Conservation (phyloP, 2,888 invertebrate species). For the Drosophila buzzatii region DNA sequence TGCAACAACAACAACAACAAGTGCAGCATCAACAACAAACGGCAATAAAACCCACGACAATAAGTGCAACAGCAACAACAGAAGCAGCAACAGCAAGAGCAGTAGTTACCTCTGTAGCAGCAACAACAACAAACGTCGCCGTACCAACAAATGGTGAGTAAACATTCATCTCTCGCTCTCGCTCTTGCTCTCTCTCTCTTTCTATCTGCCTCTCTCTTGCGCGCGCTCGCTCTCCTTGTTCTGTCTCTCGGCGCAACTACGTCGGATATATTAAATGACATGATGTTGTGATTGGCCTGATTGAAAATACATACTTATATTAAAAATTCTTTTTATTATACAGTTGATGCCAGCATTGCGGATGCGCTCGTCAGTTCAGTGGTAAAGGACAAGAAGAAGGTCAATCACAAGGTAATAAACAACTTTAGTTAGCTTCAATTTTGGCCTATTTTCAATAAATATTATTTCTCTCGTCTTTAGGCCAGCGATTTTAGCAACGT, state of each 20-base stretch:
- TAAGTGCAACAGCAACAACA: background rate
- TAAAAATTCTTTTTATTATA: conserved; percentile 29
- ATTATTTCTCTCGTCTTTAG: conserved; percentile 84
- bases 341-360: conserved; percentile 73
- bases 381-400: conserved; percentile 86
- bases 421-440: background rate
- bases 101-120: background rate
- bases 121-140: conserved; percentile 32
- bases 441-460: background rate
- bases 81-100: conserved; percentile 9
- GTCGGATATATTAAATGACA: conserved; percentile 24
- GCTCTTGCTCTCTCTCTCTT: background rate
- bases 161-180: conserved; percentile 11
- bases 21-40: conserved; percentile 7
- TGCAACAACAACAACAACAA: conserved; percentile 25
- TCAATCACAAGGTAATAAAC: conserved; percentile 87
- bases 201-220: background rate
- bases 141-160: conserved; percentile 76
- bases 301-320: conserved; percentile 43
- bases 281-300: conserved; percentile 60
- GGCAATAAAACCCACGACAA: background rate
- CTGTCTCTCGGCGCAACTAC: conserved; percentile 54
- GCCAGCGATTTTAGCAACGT: conserved; percentile 95
- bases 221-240: conserved; percentile 7
- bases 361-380: conserved; percentile 82